Evolutionary conservation across 2,888 invertebrate species (phyloP).

Genomic region (Ectemnius cavifrons): DNA sequence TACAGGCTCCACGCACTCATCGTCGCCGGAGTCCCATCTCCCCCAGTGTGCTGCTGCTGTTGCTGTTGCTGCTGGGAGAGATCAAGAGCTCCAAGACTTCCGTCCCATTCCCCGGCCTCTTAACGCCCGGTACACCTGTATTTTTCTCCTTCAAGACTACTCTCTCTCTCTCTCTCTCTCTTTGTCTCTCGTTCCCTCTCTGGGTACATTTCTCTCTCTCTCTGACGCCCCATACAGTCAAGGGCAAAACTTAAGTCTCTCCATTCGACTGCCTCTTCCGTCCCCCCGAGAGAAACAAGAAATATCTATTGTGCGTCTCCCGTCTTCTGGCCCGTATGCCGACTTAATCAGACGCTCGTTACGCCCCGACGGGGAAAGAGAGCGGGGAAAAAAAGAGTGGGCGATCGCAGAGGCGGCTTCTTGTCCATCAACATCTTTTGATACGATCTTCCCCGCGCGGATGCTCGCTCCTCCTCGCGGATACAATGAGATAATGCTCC

Average conservation of each 20-base stretch:
- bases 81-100: conserved; percentile 53
- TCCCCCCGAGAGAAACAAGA: not conserved
- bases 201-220: no score
- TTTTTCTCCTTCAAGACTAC: conserved; percentile 6
- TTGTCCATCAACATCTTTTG: no score
- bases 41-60: conserved; percentile 2
- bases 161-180: no score
- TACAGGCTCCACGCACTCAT: conserved; percentile 12
- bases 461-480: conserved; percentile 16
- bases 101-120: conserved; percentile 25
- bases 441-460: conserved; percentile 21
- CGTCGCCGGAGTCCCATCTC: conserved; percentile 16
- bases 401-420: no score
- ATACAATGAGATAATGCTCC: conserved; percentile 39
- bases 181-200: no score
- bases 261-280: not conserved
- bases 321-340: not conserved
- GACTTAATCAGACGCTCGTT: conserved; percentile 1
- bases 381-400: not conserved
- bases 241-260: conserved; percentile 23
- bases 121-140: conserved; percentile 7
- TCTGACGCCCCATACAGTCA: conserved; percentile 15
- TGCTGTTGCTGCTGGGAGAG: conserved; percentile 18
- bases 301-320: not conserved
- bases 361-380: not conserved